phyloP scores from a whole-genome alignment of 2,797 vertebrate genomes.

The Erethizon dorsatum region DNA sequence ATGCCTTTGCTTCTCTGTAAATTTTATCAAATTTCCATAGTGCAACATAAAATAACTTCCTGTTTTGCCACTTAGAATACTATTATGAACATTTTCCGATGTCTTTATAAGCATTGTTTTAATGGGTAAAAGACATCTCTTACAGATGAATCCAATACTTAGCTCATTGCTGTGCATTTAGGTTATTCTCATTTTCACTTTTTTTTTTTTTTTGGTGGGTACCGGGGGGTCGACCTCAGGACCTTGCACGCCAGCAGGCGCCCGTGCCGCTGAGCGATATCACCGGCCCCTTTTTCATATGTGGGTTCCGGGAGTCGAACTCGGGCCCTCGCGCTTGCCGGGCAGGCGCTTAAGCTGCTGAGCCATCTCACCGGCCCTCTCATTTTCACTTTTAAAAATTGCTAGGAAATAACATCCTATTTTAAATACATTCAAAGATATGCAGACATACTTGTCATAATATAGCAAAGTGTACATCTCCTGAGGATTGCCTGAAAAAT shows the following conservation, averaged over 20 bases:
- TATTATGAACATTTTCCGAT: background rate
- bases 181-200: conserved; percentile 53
- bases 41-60: background rate
- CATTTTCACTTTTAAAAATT: conserved; percentile 47
- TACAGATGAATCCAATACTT: background rate
- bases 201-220: no score
- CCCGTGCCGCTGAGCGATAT: no score
- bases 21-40: background rate
- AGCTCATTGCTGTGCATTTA: background rate
- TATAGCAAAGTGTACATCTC: background rate
- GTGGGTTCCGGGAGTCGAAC: no score
- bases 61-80: conserved; percentile 8
- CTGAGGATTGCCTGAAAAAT: background rate
- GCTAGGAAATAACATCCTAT: background rate
- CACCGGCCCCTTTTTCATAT: no score
- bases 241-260: no score
- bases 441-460: conserved; percentile 15
- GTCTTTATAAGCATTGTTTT: background rate
- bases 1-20: background rate
- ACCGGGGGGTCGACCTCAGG: no score
- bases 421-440: conserved; percentile 45
- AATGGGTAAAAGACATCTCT: background rate
- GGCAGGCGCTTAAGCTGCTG: no score
- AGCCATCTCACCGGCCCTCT: no score
- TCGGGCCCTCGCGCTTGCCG: no score